phyloP scores from a whole-genome alignment of 2,888 invertebrate genomes.

The Metopia argyrocephala region DNA sequence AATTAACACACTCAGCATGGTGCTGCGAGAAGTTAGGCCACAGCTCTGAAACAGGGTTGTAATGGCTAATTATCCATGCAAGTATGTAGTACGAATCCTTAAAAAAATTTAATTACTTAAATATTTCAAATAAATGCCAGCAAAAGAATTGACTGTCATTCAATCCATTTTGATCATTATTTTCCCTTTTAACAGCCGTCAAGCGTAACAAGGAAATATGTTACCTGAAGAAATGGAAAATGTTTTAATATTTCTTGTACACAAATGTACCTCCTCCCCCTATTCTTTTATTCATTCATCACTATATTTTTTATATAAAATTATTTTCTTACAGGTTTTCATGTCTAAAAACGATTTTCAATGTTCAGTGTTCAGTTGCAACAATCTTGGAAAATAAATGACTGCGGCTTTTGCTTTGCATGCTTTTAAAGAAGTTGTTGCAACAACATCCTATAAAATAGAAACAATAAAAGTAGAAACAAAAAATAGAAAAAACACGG shows the following conservation, averaged over 20 bases:
- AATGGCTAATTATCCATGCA: too few species aligned
- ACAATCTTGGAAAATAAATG: too few species aligned
- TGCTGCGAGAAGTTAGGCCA: too few species aligned
- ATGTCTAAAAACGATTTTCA: constrained; percentile 45
- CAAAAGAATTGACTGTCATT: too few species aligned
- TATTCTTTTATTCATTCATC: neutral
- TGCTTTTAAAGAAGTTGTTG: constrained; percentile 9
- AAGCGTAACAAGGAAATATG: neutral
- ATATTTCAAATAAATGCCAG: too few species aligned
- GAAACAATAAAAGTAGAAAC: neutral
- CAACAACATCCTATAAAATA: neutral
- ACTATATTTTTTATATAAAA: neutral
- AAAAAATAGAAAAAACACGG: constrained; percentile 10
- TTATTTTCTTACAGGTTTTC: constrained; percentile 23
- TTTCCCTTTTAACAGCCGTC: neutral
- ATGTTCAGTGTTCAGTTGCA: constrained; percentile 13
- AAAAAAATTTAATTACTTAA: too few species aligned
- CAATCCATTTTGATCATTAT: neutral
- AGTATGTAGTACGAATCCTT: too few species aligned
- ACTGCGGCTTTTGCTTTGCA: neutral
- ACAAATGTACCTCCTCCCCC: constrained; percentile 1
- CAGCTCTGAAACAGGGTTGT: too few species aligned
- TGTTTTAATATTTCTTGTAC: constrained; percentile 8
- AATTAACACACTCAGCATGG: too few species aligned
- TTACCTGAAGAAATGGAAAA: neutral